Evolutionary conservation across 2,797 vertebrate species (phyloP).

Genomic region (Cossypha heuglini): DNA sequence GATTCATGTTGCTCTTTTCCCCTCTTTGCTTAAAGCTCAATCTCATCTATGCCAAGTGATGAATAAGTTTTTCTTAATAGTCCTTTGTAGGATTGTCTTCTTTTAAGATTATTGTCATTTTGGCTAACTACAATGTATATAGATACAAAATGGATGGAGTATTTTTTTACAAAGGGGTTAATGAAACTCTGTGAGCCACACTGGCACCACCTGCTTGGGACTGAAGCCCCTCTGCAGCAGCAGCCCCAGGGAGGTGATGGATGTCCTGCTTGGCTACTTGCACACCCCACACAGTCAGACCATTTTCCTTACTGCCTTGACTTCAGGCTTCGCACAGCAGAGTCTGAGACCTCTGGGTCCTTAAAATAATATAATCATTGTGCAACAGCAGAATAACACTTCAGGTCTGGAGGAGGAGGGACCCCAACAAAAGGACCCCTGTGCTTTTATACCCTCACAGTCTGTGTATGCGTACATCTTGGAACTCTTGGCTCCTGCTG

Average conservation of each 20-base stretch:
- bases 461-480: fast-evolving
- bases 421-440: fast-evolving
- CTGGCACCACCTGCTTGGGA: not conserved
- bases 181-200: not conserved
- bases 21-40: not conserved
- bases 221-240: fast-evolving
- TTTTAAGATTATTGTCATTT: not conserved
- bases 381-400: not conserved
- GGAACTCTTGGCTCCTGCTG: not conserved
- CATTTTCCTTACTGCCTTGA: fast-evolving
- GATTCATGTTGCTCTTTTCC: not conserved
- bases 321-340: not conserved
- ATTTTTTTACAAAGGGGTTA: not conserved
- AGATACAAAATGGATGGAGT: not conserved
- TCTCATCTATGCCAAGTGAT: not conserved
- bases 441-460: not conserved
- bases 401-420: not conserved
- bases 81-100: not conserved
- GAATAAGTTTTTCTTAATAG: not conserved
- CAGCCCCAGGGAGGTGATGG: fast-evolving
- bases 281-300: not conserved
- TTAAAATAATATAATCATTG: not conserved
- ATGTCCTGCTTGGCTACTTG: fast-evolving
- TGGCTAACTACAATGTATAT: not conserved
- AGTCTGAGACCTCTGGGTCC: not conserved